These are phyloP conservation scores for Euplexia lucipara DNA, from an alignment of 2,888 invertebrate genomes.

Conservation along the genomic window DNA sequence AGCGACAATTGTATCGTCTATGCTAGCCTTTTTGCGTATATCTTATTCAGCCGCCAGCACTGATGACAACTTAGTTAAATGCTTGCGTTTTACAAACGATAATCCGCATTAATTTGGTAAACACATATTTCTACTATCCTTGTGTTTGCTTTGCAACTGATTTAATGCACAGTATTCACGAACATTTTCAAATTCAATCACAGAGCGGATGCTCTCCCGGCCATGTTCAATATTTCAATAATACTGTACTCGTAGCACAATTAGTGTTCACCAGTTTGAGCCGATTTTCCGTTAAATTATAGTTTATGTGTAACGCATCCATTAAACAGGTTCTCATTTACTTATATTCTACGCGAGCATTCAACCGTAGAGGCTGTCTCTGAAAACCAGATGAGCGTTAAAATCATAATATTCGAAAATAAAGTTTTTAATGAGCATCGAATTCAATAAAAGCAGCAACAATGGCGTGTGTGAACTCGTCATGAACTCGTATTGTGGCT, in stretches of 20 bases:
- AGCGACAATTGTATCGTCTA: conserved; percentile 15
- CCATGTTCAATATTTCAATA: conserved; percentile 14
- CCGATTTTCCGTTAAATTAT: conserved; percentile 17
- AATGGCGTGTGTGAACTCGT: conserved; percentile 83
- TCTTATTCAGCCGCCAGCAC: neutral
- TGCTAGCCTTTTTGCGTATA: conserved; percentile 15
- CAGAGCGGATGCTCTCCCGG: neutral
- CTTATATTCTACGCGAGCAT: conserved; percentile 40
- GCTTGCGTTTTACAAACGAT: conserved; percentile 11
- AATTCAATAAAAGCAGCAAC: conserved; percentile 85
- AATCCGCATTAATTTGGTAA: conserved; percentile 12
- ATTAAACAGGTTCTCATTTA: conserved; percentile 40
- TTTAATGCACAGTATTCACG: conserved; percentile 18
- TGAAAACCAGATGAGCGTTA: conserved; percentile 51
- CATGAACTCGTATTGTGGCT: conserved; percentile 82
- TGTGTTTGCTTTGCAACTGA: conserved; percentile 1
- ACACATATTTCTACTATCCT: conserved; percentile 15
- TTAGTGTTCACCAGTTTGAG: conserved; percentile 8
- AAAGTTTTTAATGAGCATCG: conserved; percentile 86
- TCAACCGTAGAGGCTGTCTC: conserved; percentile 31
- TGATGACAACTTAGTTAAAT: neutral
- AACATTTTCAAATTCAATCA: conserved; percentile 10
- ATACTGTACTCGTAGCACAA: conserved; percentile 9
- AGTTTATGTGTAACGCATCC: conserved; percentile 20
- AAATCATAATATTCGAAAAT: conserved; percentile 66